Evolutionary conservation across 2,888 invertebrate species (phyloP), one percentile per base, ranked within the genome.

Genomic region (Unio delphinus): DNA sequence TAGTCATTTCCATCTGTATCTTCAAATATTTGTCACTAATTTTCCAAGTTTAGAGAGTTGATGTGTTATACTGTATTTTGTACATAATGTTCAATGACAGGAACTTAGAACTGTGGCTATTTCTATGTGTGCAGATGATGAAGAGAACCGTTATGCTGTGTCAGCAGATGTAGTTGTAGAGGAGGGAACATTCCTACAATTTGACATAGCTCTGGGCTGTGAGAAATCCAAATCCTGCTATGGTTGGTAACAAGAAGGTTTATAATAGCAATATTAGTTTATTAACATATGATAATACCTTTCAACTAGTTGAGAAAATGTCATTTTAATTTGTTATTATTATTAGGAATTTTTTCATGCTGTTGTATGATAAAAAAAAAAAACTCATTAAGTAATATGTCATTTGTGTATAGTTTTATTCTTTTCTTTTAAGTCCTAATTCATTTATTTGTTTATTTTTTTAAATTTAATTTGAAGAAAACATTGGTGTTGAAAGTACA

Each of bases 121-220:
- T 45, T 45, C 0, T 45, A 45, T 45, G 45, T 59, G 64, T 69
- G 4, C 67, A 87, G 87, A 80, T 62, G 76, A 76, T 55, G 82
- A 81, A 61, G 66, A 75, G 60, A 83, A 82, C 74, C 75, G 90
- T 26, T 90, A 89, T 80, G 89, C 89, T 15, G 85, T 89, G 56
- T 89, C 90, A 20, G 86, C 89, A n/a, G 90, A 91, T 77, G 87
- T 90, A 3, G 77, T 80, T 15, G 86, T 90, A 23, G 80, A 74
- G 17, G 86, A 87, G 30, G 81, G 82, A 18, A 88, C 87, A 3
- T 86, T 87, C 66, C 69, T 90, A 23, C 90, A 91, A 82, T 90
- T 90, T 82, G 83, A 88, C 63, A 68, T 90, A 17, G 80, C 86
- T 18, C 86, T 90, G 86, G 89, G 89, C 8, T 91, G 91, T 76